A percentile compares a stretch with the other conserved stretches of the same genome.
phyloP scores from a whole-genome alignment of 1,140 invertebrate species.

The Agraylea sexmaculata region DNA sequence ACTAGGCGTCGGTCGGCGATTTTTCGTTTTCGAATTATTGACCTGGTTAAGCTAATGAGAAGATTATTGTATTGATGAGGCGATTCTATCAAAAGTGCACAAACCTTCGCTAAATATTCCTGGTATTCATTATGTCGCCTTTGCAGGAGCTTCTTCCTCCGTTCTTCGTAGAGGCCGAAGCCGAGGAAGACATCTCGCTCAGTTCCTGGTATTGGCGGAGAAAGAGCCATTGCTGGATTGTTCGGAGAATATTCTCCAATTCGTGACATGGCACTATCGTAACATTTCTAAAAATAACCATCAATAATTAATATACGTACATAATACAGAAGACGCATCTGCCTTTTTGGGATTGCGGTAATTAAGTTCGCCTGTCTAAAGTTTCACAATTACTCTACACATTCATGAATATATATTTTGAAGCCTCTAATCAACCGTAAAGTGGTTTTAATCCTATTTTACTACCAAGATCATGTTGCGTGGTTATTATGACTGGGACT shows the following conservation, averaged over 20 bases:
- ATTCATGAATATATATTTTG: too few relatives aligned
- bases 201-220: conserved; percentile 18
- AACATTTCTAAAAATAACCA: too few relatives aligned
- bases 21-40: neutral
- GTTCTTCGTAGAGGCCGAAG: conserved; percentile 42
- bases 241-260: conserved; percentile 46
- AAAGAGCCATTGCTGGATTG: conserved; percentile 34
- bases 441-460: too few relatives aligned
- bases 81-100: neutral
- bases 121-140: conserved; percentile 39
- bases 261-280: conserved; percentile 38
- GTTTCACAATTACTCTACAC: too few relatives aligned
- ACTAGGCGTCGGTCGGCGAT: conserved; percentile 1
- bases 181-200: conserved; percentile 37
- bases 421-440: too few relatives aligned
- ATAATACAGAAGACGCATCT: too few relatives aligned
- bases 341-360: too few relatives aligned
- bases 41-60: conserved; percentile 5
- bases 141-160: conserved; percentile 35
- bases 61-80: neutral
- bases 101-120: conserved; percentile 41
- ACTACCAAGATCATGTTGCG: too few relatives aligned
- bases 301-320: too few relatives aligned
- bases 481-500: too few relatives aligned
- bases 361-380: too few relatives aligned